Percentiles rank a stretch among this genome's conserved stretches.
Evolutionary conservation across 2,113 vertebrate species (phyloP).

Genomic region (Callipepla californica): DNA sequence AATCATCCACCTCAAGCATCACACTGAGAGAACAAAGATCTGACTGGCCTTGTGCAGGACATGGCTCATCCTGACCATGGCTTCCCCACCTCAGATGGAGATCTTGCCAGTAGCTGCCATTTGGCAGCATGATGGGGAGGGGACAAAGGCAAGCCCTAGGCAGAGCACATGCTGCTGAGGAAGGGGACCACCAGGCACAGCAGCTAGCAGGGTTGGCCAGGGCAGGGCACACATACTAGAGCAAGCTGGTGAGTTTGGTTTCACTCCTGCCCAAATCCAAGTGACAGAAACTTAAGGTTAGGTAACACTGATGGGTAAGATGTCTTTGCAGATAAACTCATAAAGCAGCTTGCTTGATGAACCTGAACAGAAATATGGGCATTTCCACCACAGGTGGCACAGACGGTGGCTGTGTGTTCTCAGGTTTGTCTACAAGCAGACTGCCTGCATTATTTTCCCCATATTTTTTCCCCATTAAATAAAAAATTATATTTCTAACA

Average conservation of each 20-base stretch:
- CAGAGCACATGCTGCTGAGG: background rate
- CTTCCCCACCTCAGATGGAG: background rate
- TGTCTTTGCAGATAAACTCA: background rate
- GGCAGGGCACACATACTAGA: background rate
- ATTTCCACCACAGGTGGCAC: background rate
- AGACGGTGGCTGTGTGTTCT: background rate
- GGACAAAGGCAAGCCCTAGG: background rate
- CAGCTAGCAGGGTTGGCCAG: accelerated
- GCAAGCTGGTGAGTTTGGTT: background rate
- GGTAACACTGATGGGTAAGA: background rate
- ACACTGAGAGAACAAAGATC: background rate
- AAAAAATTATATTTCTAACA: background rate
- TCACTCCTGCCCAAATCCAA: background rate
- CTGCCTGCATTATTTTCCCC: background rate
- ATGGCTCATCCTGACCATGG: background rate
- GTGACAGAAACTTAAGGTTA: background rate
- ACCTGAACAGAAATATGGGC: slow-evolving; percentile 8
- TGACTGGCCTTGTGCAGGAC: background rate
- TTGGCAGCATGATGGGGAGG: background rate
- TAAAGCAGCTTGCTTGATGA: background rate
- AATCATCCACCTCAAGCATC: background rate
- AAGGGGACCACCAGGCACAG: background rate
- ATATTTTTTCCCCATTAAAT: background rate
- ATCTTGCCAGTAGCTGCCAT: background rate
- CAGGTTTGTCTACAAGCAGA: background rate